Evolutionary conservation across 1,140 invertebrate genomes (phyloP), one percentile per base, ranked within the genome.

Genomic region (Lerema accius): DNA sequence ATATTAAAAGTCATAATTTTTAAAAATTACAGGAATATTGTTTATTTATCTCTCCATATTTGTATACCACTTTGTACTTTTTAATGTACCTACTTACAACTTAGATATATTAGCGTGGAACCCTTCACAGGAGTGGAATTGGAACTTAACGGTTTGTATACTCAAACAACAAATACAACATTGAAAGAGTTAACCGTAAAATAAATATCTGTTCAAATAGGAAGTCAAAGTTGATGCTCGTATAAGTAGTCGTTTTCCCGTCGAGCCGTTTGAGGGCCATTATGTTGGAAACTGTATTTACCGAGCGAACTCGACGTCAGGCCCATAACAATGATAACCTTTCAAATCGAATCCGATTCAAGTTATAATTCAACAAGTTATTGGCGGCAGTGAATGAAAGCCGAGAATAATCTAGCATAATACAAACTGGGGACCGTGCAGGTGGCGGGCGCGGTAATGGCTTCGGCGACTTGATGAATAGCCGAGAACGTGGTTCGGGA

Each of bases 391-490:
- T 77, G 77, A 82, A 82, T 79, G 76, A 85, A 79, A 76, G 75
- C 65, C 65, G 59, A 45, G 73, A 80, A 81, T 82, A 78, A 83
- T 82, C 74, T 73, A 72, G 69, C 71, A 74, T 81, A 83, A 84
- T 81, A 85, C 78, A 78, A 84, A 78, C 75, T 81, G 77, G 71
- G 73, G 70, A 70, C 69, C 77, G 71, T 83, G 81, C 81, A 83
- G 83, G 83, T 84, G 78, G 78, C 77, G 73, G 70, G 64, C 63
- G 51, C 67, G 69, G 80, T 85, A 86, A 86, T 86, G 73, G 81
- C 73, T 70, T 68, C 69, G 69, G 67, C 70, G 69, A 77, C 76
- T 82, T 84, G 82, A 84, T 84, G 82, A 86, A 83, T 86, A 83
- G 83, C 77, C 67, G 45, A 55, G 62, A 71, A 88, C 85, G 85